Evolutionary conservation across 2,888 invertebrate species (phyloP), one percentile per base, ranked within the genome.

Genomic region (Oligia fasciuncula): DNA sequence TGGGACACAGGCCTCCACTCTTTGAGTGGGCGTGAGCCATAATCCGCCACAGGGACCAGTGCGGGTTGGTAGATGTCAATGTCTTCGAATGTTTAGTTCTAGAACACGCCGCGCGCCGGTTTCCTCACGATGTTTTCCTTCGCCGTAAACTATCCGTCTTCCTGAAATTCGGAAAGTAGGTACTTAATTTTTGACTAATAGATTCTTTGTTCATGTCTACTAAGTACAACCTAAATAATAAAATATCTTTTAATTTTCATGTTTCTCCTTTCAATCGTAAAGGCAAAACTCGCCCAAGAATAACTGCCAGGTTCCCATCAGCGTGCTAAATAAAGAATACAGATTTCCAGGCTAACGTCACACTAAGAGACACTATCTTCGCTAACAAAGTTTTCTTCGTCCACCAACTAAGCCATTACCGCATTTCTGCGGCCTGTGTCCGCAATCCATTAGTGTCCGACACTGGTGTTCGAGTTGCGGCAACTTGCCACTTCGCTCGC

Each of bases 401-500:
- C 46, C 54, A n/a, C 29, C 51, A 78, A 81, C 77, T 69, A 60
- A 63, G 60, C 77, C 80, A 85, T 88, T 81, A 84, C 72, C 76
- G 17, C 84, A 73, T 76, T 73, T 67, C 49, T 67, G 63, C 60
- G 73, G 67, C n/a, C 65, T 57, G 76, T 76, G 78, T 69, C 84
- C 73, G 74, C 77, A 74, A 80, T 79, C 83, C 77, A 76, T 80
- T 84, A 81, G 79, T 75, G 77, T 81, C 85, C 9, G 77, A 79
- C 79, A 83, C 73, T 77, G 60, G 76, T 73, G 79, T 69, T 76
- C 71, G 63, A 76, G 77, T 77, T 67, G 81, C 62, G 57, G 69
- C 49, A 73, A 84, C 88, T 85, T 81, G 77, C 68, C 80, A 82
- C 82, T 85, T 80, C 82, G 74, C 77, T 83, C 62, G 62, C 60